Percentiles rank a stretch among this genome's conserved stretches.
Conservation (phyloP, 2,797 vertebrate species). For the Cephalopachus bancanus region DNA sequence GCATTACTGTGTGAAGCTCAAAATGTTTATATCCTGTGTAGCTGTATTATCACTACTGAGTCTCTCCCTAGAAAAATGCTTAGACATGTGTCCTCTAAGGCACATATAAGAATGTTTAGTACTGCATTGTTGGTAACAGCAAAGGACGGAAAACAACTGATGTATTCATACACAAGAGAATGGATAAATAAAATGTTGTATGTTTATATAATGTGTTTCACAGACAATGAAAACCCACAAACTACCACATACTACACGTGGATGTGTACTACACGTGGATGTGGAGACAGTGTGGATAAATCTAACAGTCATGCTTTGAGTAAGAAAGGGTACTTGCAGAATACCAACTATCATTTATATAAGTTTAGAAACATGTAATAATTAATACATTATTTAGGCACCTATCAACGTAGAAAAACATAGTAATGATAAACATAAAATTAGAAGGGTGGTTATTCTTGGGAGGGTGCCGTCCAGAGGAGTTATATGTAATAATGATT, state of each 20-base stretch:
- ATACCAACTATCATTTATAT: background rate
- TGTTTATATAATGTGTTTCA: background rate
- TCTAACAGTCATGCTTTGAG: constrained; percentile 8
- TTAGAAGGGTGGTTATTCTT: background rate
- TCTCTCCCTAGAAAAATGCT: background rate
- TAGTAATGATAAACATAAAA: constrained; percentile 40
- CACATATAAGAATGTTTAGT: background rate
- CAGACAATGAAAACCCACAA: background rate
- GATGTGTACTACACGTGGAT: background rate
- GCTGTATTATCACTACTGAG: background rate
- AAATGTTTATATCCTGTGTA: background rate
- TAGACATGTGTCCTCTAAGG: background rate
- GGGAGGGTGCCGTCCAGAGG: background rate
- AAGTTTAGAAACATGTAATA: background rate
- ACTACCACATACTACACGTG: background rate
- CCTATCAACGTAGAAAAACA: background rate
- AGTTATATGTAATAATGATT: background rate
- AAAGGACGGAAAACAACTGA: background rate
- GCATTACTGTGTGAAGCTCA: background rate
- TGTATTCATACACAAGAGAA: background rate
- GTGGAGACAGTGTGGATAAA: background rate
- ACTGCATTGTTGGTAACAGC: background rate
- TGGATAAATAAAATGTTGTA: background rate
- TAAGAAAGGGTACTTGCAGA: background rate
- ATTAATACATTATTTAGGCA: constrained; percentile 8